phyloP scores from a whole-genome alignment of 2,797 vertebrate genomes.

The Galagoides demidoff region DNA sequence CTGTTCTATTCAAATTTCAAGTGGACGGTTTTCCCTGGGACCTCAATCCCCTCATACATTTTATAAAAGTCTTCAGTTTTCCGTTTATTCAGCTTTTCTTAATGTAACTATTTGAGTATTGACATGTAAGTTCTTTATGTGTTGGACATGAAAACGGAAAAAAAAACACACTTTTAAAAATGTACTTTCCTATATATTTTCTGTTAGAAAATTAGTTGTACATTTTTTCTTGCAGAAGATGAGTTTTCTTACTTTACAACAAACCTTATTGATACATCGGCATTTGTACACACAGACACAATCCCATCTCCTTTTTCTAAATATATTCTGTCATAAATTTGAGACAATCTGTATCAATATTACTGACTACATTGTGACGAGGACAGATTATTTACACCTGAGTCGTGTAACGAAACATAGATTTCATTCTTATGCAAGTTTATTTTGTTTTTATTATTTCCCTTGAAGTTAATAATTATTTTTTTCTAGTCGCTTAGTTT shows the following conservation, averaged over 20 bases:
- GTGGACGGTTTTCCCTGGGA: neutral
- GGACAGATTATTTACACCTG: neutral
- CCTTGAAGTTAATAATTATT: neutral
- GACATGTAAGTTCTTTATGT: neutral
- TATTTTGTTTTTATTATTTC: neutral
- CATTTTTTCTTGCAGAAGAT: neutral
- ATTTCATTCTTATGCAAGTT: conserved; percentile 1
- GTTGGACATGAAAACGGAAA: neutral
- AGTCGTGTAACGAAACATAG: neutral
- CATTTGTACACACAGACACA: neutral
- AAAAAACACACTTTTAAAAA: neutral
- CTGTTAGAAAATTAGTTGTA: neutral
- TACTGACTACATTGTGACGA: neutral
- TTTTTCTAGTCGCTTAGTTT: neutral
- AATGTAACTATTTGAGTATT: neutral
- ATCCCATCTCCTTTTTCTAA: neutral
- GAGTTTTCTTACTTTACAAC: neutral
- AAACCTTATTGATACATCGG: neutral
- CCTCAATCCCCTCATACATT: neutral
- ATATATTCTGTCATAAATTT: neutral
- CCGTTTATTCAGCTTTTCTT: neutral
- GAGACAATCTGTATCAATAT: neutral
- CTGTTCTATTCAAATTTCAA: neutral
- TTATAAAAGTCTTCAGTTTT: neutral
- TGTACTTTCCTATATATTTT: neutral